A percentile compares a stretch with the other conserved stretches of the same genome.
phyloP scores from a whole-genome alignment of 2,797 vertebrate species.

The Poeciliopsis gracilis region DNA sequence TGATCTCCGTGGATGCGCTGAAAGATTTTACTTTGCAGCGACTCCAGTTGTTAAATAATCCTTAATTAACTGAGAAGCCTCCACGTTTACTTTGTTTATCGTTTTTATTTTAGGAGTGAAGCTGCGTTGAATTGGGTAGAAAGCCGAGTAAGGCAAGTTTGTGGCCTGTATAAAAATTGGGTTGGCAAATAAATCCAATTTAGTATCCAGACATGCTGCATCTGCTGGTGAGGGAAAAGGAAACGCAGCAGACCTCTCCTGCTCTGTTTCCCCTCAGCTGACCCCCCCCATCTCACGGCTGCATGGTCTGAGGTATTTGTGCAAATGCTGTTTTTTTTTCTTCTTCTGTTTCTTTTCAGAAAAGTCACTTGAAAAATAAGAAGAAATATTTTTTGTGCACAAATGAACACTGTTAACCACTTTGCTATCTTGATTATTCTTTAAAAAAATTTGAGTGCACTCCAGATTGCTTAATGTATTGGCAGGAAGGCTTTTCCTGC shows the following conservation, averaged over 20 bases:
- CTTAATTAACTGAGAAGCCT: background rate
- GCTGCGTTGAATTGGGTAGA: background rate
- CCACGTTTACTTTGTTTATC: background rate
- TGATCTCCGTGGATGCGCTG: background rate
- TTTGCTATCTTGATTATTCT: background rate
- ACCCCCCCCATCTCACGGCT: slow-evolving; percentile 9
- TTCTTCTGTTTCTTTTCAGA: background rate
- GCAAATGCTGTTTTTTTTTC: background rate
- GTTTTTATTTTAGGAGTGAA: background rate
- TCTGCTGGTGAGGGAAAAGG: slow-evolving; percentile 34
- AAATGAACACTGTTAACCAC: background rate
- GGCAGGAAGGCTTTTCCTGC: slow-evolving; percentile 3
- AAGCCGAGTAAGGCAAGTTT: background rate
- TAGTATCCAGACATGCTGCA: slow-evolving; percentile 57
- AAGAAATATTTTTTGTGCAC: background rate
- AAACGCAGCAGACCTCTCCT: slow-evolving; percentile 34
- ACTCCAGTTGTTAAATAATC: slow-evolving; percentile 22
- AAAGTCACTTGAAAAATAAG: background rate
- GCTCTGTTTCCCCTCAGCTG: slow-evolving; percentile 27
- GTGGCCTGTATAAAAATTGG: slow-evolving; percentile 38
- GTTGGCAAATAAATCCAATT: slow-evolving; percentile 63
- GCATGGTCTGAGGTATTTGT: background rate
- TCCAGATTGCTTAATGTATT: background rate
- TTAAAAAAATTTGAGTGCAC: background rate
- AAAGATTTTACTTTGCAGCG: slow-evolving; percentile 8